A percentile compares a stretch with the other conserved stretches of the same genome.
phyloP scores from a whole-genome alignment of 2,797 vertebrate genomes.

The Xiphophorus birchmanni region DNA sequence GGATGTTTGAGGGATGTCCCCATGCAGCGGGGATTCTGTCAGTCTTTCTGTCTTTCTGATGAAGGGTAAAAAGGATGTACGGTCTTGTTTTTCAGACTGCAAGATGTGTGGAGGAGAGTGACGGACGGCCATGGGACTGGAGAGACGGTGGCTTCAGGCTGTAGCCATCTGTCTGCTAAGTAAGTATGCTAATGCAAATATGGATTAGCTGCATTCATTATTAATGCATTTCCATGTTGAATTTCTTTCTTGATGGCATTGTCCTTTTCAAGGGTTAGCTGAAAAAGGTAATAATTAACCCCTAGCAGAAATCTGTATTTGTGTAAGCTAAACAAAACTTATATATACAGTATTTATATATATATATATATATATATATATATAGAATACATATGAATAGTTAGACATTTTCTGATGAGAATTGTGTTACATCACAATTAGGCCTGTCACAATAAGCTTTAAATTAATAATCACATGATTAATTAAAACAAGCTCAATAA shows the following conservation, averaged over 20 bases:
- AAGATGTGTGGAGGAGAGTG: slow-evolving; percentile 80
- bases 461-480: no score
- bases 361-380: background rate
- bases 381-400: no score
- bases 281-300: background rate
- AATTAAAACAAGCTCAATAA: no score
- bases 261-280: background rate
- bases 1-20: slow-evolving; percentile 37
- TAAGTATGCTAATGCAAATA: slow-evolving; percentile 73
- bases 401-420: background rate
- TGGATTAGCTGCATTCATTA: slow-evolving; percentile 40
- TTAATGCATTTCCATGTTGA: background rate
- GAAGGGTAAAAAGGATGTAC: slow-evolving; percentile 48
- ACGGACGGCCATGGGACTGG: slow-evolving; percentile 83
- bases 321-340: background rate
- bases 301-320: background rate
- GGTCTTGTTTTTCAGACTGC: slow-evolving; percentile 69
- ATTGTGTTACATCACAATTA: background rate
- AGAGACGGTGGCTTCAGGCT: slow-evolving; percentile 80
- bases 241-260: background rate
- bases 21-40: slow-evolving; percentile 20
- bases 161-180: slow-evolving; percentile 78
- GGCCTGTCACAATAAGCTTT: no score
- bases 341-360: background rate
- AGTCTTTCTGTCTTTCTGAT: slow-evolving; percentile 22